phyloP scores from a whole-genome alignment of 1,140 invertebrate genomes.

The Agraylea sexmaculata region DNA sequence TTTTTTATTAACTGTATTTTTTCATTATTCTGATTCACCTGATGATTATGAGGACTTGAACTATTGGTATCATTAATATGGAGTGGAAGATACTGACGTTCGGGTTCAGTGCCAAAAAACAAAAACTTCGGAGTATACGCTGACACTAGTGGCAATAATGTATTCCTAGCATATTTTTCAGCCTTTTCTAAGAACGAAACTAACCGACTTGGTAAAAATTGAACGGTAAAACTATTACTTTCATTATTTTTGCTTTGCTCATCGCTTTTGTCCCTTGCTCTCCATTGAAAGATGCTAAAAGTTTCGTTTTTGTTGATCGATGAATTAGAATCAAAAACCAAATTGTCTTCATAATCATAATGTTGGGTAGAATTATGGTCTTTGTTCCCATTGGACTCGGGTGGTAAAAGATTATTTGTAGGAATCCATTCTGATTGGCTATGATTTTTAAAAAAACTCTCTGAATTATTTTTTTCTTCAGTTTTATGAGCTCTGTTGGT shows the following conservation, averaged over 20 bases:
- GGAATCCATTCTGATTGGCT: conserved; percentile 17
- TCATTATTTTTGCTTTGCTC: conserved; percentile 24
- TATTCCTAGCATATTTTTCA: conserved; percentile 65
- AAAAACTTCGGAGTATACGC: conserved; percentile 60
- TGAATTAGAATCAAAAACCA: no score
- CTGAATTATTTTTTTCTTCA: conserved; percentile 8
- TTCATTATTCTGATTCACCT: conserved; percentile 36
- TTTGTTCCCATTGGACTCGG: conserved; percentile 12
- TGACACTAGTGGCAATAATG: conserved; percentile 58
- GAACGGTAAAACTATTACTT: conserved; percentile 50
- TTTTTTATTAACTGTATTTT: conserved; percentile 34
- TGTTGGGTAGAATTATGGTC: conserved; percentile 9
- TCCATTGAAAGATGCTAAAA: conserved; percentile 19
- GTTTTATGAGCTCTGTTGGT: conserved; percentile 18
- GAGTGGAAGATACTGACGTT: conserved; percentile 34
- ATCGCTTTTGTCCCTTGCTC: conserved; percentile 24
- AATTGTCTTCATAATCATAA: conserved; percentile 21
- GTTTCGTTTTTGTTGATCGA: conserved; percentile 25
- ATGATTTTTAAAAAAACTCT: conserved; percentile 7
- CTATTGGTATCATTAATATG: conserved; percentile 19
- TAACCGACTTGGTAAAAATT: conserved; percentile 62
- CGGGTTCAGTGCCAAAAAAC: conserved; percentile 38
- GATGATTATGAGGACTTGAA: no score
- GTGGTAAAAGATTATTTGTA: conserved; percentile 16
- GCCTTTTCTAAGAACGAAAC: conserved; percentile 67